Conservation (phyloP, 1,140 invertebrate species). For the Halictus rubicundus region DNA sequence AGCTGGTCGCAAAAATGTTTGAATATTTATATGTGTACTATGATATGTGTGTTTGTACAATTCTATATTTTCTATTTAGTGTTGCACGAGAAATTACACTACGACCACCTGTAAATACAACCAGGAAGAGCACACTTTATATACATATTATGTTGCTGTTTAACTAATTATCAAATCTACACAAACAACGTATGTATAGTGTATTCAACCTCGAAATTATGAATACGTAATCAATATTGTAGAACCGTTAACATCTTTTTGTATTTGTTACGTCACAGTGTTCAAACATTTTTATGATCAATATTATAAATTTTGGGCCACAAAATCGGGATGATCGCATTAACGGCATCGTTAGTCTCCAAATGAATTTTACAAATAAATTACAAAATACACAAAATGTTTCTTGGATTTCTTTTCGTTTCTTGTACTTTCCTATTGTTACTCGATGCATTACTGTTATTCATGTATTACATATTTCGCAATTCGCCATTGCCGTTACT, state of each 20-base stretch:
- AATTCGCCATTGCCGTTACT: slow-evolving; percentile 23
- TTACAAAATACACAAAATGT: slow-evolving; percentile 18
- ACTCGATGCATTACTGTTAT: slow-evolving; percentile 39
- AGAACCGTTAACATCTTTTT: not conserved
- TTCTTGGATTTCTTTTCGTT: slow-evolving; percentile 21
- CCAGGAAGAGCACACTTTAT: no score
- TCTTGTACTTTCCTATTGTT: slow-evolving; percentile 29
- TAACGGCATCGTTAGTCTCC: not conserved
- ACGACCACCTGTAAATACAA: no score
- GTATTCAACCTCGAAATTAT: no score
- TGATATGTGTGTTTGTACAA: no score
- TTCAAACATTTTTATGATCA: not conserved
- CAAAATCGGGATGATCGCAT: not conserved
- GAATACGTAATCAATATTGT: not conserved
- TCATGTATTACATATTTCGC: slow-evolving; percentile 42
- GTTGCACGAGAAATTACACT: not conserved
- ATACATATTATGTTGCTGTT: no score
- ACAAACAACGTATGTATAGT: no score
- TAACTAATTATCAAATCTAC: no score
- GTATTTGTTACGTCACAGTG: not conserved
- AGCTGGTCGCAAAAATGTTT: not conserved
- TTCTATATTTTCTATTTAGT: no score
- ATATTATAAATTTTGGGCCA: not conserved
- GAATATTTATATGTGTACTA: not conserved
- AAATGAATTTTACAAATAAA: not conserved